Conservation (phyloP, 2,797 vertebrate species). For the Arnoldichthys spilopterus region DNA sequence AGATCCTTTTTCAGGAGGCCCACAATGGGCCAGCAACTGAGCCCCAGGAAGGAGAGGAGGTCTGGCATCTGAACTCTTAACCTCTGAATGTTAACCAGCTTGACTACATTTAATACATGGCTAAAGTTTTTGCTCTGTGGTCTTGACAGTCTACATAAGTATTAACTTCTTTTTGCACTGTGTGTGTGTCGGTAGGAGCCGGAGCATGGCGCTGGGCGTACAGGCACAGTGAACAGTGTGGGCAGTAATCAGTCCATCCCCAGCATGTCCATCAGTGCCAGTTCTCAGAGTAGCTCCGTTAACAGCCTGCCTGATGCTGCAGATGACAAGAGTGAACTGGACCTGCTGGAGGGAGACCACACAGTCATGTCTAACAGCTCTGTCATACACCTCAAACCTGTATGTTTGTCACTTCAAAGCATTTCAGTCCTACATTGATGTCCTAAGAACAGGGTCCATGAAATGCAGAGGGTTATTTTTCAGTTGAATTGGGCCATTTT, state of each 20-base stretch:
- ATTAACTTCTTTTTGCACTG: neutral
- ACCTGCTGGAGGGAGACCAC: slow-evolving; percentile 97
- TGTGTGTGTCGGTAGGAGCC: slow-evolving; percentile 79
- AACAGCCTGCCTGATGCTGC: slow-evolving; percentile 97
- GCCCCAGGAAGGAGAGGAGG: slow-evolving; percentile 94
- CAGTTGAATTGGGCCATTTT: too few relatives aligned
- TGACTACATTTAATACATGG: neutral
- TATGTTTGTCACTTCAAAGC: slow-evolving; percentile 62
- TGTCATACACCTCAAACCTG: slow-evolving; percentile 93
- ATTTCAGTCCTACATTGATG: neutral
- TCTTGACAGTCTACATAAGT: neutral
- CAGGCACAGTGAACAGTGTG: slow-evolving; percentile 96
- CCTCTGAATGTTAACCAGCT: neutral
- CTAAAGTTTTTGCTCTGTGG: neutral
- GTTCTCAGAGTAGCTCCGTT: slow-evolving; percentile 98
- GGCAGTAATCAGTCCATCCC: slow-evolving; percentile 99
- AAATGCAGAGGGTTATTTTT: too few relatives aligned
- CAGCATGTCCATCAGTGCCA: slow-evolving; percentile 99
- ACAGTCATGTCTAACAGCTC: slow-evolving; percentile 99
- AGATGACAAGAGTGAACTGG: slow-evolving; percentile 95
- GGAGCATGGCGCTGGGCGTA: slow-evolving; percentile 89
- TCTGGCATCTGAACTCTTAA: slow-evolving; percentile 56
- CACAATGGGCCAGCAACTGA: slow-evolving; percentile 94
- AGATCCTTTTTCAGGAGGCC: slow-evolving; percentile 97
- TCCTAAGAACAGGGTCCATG: neutral